Evolutionary conservation across 2,797 vertebrate genomes (phyloP).

Genomic region (Pogoniulus pusillus): DNA sequence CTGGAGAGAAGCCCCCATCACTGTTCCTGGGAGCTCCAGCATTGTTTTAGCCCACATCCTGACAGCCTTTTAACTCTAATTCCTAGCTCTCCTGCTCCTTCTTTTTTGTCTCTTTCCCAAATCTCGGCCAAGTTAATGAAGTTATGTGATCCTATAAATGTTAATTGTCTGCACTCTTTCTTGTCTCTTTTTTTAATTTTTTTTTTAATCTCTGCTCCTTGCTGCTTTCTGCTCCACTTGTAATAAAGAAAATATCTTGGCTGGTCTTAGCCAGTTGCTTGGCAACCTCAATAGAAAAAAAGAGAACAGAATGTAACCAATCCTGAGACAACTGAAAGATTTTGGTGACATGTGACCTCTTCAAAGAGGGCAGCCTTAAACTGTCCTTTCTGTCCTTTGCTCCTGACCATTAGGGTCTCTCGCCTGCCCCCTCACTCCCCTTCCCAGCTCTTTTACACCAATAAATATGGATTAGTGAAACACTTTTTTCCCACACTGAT

Average conservation of each 20-base stretch:
- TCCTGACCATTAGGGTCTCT: slow-evolving; percentile 59
- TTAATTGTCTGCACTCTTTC: slow-evolving; percentile 63
- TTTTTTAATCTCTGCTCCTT: slow-evolving; percentile 23
- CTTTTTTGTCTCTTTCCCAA: background rate
- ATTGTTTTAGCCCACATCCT: background rate
- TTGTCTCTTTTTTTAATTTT: background rate
- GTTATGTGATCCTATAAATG: slow-evolving; percentile 70
- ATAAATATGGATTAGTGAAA: slow-evolving; percentile 85
- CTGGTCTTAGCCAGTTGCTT: slow-evolving; percentile 79
- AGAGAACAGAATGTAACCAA: slow-evolving; percentile 80
- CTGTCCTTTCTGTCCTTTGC: slow-evolving; percentile 70
- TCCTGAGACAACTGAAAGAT: slow-evolving; percentile 81
- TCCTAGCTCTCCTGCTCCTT: background rate
- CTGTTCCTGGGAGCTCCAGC: background rate
- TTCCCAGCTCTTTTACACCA: slow-evolving; percentile 72
- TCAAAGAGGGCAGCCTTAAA: slow-evolving; percentile 73
- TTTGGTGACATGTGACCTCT: slow-evolving; percentile 81
- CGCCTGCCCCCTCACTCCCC: background rate
- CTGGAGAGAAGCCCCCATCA: background rate
- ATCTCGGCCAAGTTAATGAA: slow-evolving; percentile 55
- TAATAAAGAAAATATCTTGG: slow-evolving; percentile 84
- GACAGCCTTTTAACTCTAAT: background rate
- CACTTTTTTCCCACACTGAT: slow-evolving; percentile 79
- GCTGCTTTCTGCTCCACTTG: slow-evolving; percentile 78
- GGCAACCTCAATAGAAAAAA: slow-evolving; percentile 79